phyloP scores from a whole-genome alignment of 2,113 vertebrate species.

The Pristiophorus japonicus region DNA sequence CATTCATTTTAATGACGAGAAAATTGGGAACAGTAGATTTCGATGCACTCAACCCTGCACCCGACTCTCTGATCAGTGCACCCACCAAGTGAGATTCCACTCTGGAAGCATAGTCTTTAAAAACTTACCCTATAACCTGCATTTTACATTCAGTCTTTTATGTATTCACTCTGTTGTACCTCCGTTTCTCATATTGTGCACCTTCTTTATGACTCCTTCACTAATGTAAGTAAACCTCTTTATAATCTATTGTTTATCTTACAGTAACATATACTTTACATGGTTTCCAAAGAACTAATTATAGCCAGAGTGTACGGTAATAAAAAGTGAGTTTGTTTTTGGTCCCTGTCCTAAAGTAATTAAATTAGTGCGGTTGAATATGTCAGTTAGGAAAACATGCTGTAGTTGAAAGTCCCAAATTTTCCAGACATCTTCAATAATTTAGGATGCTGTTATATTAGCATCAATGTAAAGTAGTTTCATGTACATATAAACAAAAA shows the following conservation, averaged over 20 bases:
- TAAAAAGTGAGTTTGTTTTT: background rate
- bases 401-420: background rate
- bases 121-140: background rate
- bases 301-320: background rate
- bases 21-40: background rate
- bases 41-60: background rate
- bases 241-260: background rate
- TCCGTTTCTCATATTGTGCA: no score
- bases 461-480: background rate
- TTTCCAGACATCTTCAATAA: background rate
- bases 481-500: background rate
- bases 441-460: background rate
- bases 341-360: background rate
- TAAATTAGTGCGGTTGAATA: constrained; percentile 1
- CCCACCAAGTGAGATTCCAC: background rate
- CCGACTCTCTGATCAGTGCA: background rate
- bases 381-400: background rate
- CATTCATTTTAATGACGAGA: background rate
- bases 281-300: background rate
- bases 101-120: background rate
- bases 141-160: background rate
- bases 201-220: background rate
- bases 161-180: background rate
- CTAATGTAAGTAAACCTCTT: background rate
- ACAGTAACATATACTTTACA: background rate